Evolutionary conservation across 1,140 invertebrate genomes (phyloP), one percentile per base, ranked within the genome.

Genomic region (Coelopa frigida): DNA sequence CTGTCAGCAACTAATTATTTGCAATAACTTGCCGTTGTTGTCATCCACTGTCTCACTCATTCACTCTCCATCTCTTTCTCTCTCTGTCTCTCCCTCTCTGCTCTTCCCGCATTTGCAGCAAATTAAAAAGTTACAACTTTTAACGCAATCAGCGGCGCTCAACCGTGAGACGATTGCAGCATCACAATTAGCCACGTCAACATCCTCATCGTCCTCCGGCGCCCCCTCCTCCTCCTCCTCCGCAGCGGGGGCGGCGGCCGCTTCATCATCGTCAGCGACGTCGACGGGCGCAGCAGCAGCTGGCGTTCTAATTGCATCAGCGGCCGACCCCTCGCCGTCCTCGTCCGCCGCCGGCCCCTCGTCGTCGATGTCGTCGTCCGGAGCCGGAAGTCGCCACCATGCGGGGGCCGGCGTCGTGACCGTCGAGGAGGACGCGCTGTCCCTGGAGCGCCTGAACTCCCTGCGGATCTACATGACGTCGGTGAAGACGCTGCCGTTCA

Each of bases 81-180:
- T n/a, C n/a, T n/a, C n/a, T n/a, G n/a, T n/a, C n/a, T n/a, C n/a
- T n/a, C n/a, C n/a, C n/a, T n/a, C n/a, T n/a, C n/a, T n/a, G n/a
- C n/a, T n/a, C n/a, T n/a, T n/a, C n/a, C n/a, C n/a, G n/a, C 27
- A 24, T 46, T 41, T 56, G 22, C 56, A 70, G 67, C 67, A 70
- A 69, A 66, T 70, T 55, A 66, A 70, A 57, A 67, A 69, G 51
- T 56, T 70, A 44, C 67, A 70, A 55, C 55, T 62, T 48, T 56
- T 69, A 42, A 67, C 67, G 48, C 63, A 69, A 56, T 67, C 60
- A 35, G 67, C 67, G 47, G 60, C 67, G 21, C 46, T 69, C 47
- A 69, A 68, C 51, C 58, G 63, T 44, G 67, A 70, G 60, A 67
- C 65, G 55, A 69, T 69, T 51, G 63, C 64, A 52, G 64, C 64